Evolutionary conservation across 2,113 vertebrate genomes (phyloP), one percentile per base, ranked within the genome.

Genomic region (Alligator sinensis): DNA sequence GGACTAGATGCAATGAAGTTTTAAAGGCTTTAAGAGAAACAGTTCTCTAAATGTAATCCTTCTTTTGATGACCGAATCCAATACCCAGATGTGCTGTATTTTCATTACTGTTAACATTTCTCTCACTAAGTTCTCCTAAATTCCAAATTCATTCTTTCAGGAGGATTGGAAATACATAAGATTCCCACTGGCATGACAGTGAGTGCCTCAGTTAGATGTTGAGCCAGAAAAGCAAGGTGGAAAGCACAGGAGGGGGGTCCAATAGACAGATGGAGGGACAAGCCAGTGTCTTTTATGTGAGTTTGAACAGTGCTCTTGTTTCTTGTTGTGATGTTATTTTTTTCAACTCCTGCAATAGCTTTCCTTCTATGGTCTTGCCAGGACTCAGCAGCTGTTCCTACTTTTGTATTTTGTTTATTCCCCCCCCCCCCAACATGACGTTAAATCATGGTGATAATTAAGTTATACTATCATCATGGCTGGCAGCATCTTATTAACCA

Each of bases 361-460:
- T 91, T 63, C 61, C n/a, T 95, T 11, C 76, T 93, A 95, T 30
- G 78, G 25, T 76, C 61, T 92, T 84, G 78, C 30, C 81, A 82
- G 86, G 24, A 80, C 14, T 75, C 80, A 92, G 68, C 34, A 93
- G 58, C 77, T 93, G 75, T 61, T 93, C 70, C 85, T 92, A 68
- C 75, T 96, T 97, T 21, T 66, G 72, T 72, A 38, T 47, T 47
- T 47, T 77, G 72, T 91, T 93, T 80, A 86, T 92, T 90, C 93
- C 83, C 78, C 58, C n/a, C 82, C 25, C 38, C 84, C 47, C 59
- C 81, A 77, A 77, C 24, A 64, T 82, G 68, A n/a, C 84, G 81
- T 82, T 92, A 92, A 96, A 95, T 82, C 21, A 80, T 77, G 77
- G 84, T 84, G 70, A 70, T 94, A 96, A 93, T 94, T 80, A 94